A percentile compares a stretch with the other conserved stretches of the same genome.
Conservation (phyloP, 2,113 vertebrate genomes). For the Phylloscopus whistleri region DNA sequence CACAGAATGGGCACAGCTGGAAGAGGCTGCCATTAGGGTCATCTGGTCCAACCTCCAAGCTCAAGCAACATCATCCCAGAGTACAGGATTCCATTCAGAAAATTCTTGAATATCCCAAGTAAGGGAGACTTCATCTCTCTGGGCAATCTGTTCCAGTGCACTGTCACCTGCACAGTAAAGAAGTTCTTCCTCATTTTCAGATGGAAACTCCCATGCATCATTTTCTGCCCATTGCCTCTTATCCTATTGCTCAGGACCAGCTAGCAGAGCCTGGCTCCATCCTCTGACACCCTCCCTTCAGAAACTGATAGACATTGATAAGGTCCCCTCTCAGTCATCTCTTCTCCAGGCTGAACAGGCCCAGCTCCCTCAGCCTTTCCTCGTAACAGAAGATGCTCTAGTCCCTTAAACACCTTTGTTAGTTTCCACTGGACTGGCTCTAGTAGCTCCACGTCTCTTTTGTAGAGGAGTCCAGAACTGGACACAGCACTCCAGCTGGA, state of each 20-base stretch:
- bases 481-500: neutral
- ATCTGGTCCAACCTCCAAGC: neutral
- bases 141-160: neutral
- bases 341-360: neutral
- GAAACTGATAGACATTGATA: fast-evolving
- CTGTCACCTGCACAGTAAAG: neutral
- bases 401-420: neutral
- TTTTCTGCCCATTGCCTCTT: neutral
- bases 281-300: neutral
- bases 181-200: neutral
- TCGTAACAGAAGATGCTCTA: fast-evolving
- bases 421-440: fast-evolving
- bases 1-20: neutral
- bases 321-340: neutral
- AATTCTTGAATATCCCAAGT: neutral
- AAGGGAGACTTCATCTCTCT: neutral
- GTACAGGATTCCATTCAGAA: neutral
- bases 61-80: fast-evolving
- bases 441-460: too few species aligned
- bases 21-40: neutral
- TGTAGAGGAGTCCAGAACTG: neutral
- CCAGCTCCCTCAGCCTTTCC: neutral
- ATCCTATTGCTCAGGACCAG: too few species aligned
- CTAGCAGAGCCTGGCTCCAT: neutral
- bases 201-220: neutral